phyloP scores from a whole-genome alignment of 2,113 vertebrate species.

The Cyprinodon tularosa region DNA sequence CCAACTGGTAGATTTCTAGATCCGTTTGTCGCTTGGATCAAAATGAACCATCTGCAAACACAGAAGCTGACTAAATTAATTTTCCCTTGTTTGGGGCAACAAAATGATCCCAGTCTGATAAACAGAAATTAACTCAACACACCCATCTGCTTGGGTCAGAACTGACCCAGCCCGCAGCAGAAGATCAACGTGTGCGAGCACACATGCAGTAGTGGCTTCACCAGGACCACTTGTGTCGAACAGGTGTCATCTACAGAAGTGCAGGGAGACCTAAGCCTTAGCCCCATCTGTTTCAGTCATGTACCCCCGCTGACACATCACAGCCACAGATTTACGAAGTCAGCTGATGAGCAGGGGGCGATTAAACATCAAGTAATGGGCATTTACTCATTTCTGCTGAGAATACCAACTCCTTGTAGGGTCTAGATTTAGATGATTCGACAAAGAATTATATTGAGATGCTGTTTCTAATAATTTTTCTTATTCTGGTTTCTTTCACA shows the following conservation, averaged over 20 bases:
- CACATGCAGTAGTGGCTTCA: constrained; percentile 22
- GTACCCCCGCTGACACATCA: background rate
- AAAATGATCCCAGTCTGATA: constrained; percentile 6
- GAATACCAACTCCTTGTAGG: background rate
- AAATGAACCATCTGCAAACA: background rate
- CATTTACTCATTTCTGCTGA: background rate
- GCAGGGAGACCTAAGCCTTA: constrained; percentile 35
- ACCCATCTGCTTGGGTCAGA: constrained; percentile 47
- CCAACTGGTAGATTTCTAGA: background rate
- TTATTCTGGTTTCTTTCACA: too few relatives aligned
- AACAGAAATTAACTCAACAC: constrained; percentile 29
- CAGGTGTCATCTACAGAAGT: constrained; percentile 58
- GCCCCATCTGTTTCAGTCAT: constrained; percentile 67
- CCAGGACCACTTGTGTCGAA: constrained; percentile 9
- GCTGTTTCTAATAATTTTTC: too few relatives aligned
- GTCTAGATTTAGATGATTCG: constrained; percentile 4
- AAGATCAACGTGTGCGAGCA: constrained; percentile 19
- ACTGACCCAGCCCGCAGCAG: constrained; percentile 33
- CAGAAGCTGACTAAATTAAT: background rate
- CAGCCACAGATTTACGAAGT: constrained; percentile 17
- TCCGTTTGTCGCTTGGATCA: background rate
- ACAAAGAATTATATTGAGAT: background rate
- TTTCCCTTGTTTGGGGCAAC: background rate
- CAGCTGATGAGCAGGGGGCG: constrained; percentile 28
- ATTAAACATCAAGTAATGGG: constrained; percentile 8